These are phyloP conservation scores for Elephantulus edwardii DNA, from an alignment of 2,113 vertebrate genomes.

Conservation along the genomic window DNA sequence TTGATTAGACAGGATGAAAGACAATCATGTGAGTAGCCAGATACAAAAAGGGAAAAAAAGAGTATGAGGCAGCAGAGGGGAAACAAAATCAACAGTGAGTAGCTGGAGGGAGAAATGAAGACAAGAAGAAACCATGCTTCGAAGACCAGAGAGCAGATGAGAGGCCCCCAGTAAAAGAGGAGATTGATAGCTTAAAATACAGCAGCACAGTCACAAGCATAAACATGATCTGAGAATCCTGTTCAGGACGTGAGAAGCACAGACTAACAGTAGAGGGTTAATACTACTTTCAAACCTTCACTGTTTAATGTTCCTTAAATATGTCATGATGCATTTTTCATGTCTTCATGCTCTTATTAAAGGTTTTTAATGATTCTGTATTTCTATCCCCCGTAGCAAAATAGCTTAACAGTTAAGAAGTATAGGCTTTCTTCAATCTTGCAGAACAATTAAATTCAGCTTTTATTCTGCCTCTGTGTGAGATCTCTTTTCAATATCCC, in stretches of 20 bases:
- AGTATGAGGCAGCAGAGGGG: background rate
- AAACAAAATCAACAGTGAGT: background rate
- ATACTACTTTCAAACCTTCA: background rate
- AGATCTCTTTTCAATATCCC: background rate
- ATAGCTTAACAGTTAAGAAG: background rate
- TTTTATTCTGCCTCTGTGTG: background rate
- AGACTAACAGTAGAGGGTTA: background rate
- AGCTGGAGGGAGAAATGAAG: background rate
- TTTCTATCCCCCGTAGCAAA: background rate
- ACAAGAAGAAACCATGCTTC: background rate
- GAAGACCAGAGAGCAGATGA: background rate
- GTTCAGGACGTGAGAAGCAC: background rate
- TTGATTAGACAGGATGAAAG: background rate
- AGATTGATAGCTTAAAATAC: background rate
- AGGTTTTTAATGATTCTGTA: background rate
- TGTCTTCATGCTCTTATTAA: background rate
- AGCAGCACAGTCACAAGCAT: background rate
- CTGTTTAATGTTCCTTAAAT: background rate
- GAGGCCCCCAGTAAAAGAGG: background rate
- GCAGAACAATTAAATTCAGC: background rate
- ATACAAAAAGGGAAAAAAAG: background rate
- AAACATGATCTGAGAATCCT: background rate
- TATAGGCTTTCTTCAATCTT: background rate
- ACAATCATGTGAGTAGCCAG: background rate
- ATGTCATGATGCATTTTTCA: background rate